A percentile compares a stretch with the other conserved stretches of the same genome.
These are phyloP conservation scores for Brachionus asplanchnoidis DNA, from an alignment of 1,140 invertebrate species.

Conservation along the genomic window DNA sequence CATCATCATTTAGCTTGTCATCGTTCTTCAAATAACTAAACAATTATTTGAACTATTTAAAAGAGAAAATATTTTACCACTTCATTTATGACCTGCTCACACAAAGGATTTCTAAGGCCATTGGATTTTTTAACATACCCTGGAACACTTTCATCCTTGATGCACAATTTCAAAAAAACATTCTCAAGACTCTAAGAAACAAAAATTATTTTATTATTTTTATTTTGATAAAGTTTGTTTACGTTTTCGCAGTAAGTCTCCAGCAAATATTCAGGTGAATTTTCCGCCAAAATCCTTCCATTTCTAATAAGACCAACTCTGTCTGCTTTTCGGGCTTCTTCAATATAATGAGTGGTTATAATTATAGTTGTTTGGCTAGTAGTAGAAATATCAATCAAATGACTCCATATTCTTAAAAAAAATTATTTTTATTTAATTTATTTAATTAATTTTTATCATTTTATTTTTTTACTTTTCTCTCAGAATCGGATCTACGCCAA, in stretches of 20 bases:
- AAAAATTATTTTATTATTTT: background rate
- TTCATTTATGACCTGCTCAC: background rate
- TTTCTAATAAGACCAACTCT: slow-evolving; percentile 86
- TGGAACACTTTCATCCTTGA: slow-evolving; percentile 46
- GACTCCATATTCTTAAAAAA: slow-evolving; percentile 77
- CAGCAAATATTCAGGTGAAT: slow-evolving; percentile 76
- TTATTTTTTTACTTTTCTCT: slow-evolving; percentile 68
- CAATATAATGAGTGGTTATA: slow-evolving; percentile 88
- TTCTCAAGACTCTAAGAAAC: slow-evolving; percentile 76
- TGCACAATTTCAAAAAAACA: slow-evolving; percentile 84
- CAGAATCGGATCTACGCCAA: slow-evolving; percentile 81
- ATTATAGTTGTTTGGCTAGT: slow-evolving; percentile 78
- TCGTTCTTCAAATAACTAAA: background rate
- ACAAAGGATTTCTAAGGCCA: background rate
- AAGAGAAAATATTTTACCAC: background rate
- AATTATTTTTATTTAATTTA: background rate
- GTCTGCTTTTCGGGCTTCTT: slow-evolving; percentile 80
- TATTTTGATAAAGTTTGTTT: background rate
- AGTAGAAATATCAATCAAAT: slow-evolving; percentile 74
- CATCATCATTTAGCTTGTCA: background rate
- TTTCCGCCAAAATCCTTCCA: slow-evolving; percentile 81
- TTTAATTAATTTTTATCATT: background rate
- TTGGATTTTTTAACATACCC: background rate
- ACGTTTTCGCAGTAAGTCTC: slow-evolving; percentile 65
- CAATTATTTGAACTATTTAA: background rate